Evolutionary conservation across 2,888 invertebrate genomes (phyloP), one percentile per base, ranked within the genome.

Genomic region (Dugesia japonica): DNA sequence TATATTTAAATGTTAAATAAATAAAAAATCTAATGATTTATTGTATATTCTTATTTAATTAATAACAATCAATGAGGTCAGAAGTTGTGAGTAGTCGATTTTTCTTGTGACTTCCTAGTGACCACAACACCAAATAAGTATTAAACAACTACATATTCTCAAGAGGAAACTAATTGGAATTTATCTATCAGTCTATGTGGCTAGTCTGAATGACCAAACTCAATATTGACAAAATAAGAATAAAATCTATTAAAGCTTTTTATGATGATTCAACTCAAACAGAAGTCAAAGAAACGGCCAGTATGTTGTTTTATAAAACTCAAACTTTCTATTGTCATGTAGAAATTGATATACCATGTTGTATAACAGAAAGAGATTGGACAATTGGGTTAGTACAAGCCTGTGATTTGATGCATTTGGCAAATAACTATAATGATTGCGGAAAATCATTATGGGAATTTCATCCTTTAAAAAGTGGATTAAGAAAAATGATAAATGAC

Each of bases 311-410:
- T 71, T 77, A 77, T 28, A 76, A n/a, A n/a, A n/a, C n/a, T n/a
- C n/a, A n/a, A n/a, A n/a, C n/a, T n/a, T n/a, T n/a, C n/a, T n/a
- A n/a, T n/a, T 77, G 77, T 33, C 38, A 77, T 23, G 77, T 77
- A 71, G 71, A 71, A n/a, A 27, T 77, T 7, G 77, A 77, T 31
- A 56, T 77, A 9, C 77, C 77, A 7, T 26, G 26, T 28, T 77
- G 76, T 71, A 31, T 71, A 15, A 38, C 77, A 9, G 77, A 78
- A n/a, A 71, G 71, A n/a, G 77, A 77, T 38, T 77, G 77, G 77
- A 78, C 28, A 23, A 77, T 77, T 31, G 77, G 77, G 20, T 71
- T 77, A 42, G 77, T 77, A 26, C 77, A 77, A 38, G 77, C 77
- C 9, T 77, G 77, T 78, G 71, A 77, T 71, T 77, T 26, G 23